Conservation (phyloP, 2,888 invertebrate genomes). For the Stenichneumon culpator region DNA sequence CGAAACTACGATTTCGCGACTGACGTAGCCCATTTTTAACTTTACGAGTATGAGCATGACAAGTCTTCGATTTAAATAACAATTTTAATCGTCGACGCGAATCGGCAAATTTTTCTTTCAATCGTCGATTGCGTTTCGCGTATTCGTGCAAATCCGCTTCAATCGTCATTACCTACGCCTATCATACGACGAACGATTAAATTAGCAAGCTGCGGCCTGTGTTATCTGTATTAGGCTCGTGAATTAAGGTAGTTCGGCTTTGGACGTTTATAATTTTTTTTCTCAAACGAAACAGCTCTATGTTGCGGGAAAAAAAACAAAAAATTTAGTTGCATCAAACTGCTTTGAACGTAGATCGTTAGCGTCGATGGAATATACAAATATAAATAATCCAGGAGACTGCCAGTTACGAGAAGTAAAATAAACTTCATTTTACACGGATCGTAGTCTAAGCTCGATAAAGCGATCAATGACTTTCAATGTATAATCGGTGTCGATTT, state of each 20-base stretch:
- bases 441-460: slow-evolving; percentile 15
- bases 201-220: slow-evolving; percentile 1
- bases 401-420: neutral
- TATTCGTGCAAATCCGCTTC: neutral
- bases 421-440: slow-evolving; percentile 8
- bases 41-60: neutral
- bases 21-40: neutral
- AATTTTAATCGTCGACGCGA: neutral
- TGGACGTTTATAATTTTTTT: neutral
- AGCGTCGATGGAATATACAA: neutral
- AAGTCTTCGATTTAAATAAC: slow-evolving; percentile 6
- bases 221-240: slow-evolving; percentile 32
- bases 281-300: neutral
- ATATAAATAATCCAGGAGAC: slow-evolving; percentile 2
- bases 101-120: neutral
- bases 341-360: neutral
- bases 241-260: slow-evolving; percentile 9
- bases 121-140: neutral
- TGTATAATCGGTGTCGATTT: slow-evolving; percentile 31
- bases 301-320: neutral
- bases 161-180: slow-evolving; percentile 13
- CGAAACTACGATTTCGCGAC: neutral
- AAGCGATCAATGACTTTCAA: slow-evolving; percentile 40
- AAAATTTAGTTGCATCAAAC: neutral
- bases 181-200: slow-evolving; percentile 25